Evolutionary conservation across 2,797 vertebrate genomes (phyloP), one percentile per base, ranked within the genome.

Genomic region (Amblyraja radiata): DNA sequence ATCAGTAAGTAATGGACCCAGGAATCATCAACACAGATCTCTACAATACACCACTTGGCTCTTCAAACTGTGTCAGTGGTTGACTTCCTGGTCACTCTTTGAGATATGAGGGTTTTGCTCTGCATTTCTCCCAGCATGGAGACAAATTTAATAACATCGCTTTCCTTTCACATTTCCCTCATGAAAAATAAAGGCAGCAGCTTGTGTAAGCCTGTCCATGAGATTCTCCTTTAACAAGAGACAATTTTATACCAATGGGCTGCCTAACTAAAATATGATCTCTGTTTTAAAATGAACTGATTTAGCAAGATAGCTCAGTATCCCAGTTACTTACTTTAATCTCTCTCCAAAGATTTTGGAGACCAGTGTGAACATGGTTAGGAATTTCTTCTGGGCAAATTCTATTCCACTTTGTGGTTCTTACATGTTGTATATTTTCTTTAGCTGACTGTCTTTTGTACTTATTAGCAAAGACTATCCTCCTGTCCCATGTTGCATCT

Each of bases 1-100:
- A 25, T 21, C 36, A 80, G 36, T 6, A 39, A 5, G 97, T 96
- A 0, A 98, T 97, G 84, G 98, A 99, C 95, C 98, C 98, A 0
- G 98, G 98, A 63, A 98, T 99, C 95, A 98, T 99, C 94, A 95
- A 99, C 95, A 99, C 98, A 0, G 96, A 97, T 0, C 97, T 99
- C 61, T 99, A 98, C 94, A 84, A 95, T 97, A 98, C 94, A 95
- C 98, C 93, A 97, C 96, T 94, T 97, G 95, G 95, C 95, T 96
- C 0, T 95, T 96, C 0, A 96, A 97, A 93, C 68, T 96, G 1
- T 46, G 95, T 28, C 97, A 97, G 96, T 97, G 93, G 94, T 95
- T 97, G 0, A 95, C 97, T 11, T 96, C 96, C 93, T 96, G 97
- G 96, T 94, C 97, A 0, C 58, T 98, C n/a, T 97, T 98, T 95